Percentiles rank a stretch among this genome's conserved stretches.
These are phyloP conservation scores for Spizella passerina DNA, from an alignment of 2,797 vertebrate species.

Conservation along the genomic window DNA sequence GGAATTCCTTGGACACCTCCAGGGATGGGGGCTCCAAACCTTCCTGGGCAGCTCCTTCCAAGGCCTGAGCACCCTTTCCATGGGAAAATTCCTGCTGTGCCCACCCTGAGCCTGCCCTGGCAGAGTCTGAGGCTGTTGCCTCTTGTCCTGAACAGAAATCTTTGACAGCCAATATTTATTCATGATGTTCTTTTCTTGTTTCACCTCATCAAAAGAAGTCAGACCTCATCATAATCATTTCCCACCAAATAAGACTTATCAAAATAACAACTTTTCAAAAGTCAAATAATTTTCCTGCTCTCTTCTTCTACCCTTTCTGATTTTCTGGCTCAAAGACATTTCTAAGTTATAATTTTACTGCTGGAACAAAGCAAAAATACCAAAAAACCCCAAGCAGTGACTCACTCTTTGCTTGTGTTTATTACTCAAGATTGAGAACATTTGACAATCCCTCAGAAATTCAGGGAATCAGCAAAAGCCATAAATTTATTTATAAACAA, in stretches of 20 bases:
- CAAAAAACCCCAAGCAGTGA: background rate
- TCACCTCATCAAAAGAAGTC: background rate
- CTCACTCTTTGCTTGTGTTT: background rate
- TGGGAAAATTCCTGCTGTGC: background rate
- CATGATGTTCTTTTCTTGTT: background rate
- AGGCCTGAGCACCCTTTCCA: accelerated
- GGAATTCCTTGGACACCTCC: background rate
- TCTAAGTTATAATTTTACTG: background rate
- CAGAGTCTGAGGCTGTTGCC: accelerated
- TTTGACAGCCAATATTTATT: background rate
- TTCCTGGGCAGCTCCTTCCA: background rate
- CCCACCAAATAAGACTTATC: background rate
- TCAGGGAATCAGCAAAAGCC: background rate
- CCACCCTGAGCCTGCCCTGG: accelerated
- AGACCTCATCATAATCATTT: background rate
- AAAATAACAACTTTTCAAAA: background rate
- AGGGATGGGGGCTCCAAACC: background rate
- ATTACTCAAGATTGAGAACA: background rate
- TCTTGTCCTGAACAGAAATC: background rate
- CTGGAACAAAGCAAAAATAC: background rate
- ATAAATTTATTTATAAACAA: conserved; percentile 21
- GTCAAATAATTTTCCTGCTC: background rate
- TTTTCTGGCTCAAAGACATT: background rate
- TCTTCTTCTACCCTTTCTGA: background rate
- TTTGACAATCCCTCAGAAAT: background rate